A percentile compares a stretch with the other conserved stretches of the same genome.
Evolutionary conservation across 2,113 vertebrate species (phyloP).

Genomic region (Psilopsiagon aymara): DNA sequence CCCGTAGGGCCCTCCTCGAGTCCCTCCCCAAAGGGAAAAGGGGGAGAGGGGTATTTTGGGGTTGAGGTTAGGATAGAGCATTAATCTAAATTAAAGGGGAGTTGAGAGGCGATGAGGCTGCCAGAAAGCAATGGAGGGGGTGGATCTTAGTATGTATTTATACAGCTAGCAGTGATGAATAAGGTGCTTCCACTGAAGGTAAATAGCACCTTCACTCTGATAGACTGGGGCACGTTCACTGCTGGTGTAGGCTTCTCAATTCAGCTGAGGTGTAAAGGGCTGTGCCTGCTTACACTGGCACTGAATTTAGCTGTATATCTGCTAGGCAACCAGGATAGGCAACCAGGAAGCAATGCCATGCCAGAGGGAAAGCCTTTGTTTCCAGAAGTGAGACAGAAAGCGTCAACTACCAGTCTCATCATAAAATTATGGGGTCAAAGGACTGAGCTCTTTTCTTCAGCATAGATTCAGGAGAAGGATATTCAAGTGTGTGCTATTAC

Average conservation of each 20-base stretch:
- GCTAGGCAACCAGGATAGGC: not conserved
- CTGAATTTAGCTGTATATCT: not conserved
- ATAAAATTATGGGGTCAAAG: not conserved
- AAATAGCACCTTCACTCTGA: not conserved
- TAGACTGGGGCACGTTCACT: not conserved
- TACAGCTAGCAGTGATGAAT: accelerated
- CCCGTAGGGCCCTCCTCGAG: not conserved
- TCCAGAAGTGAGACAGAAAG: not conserved
- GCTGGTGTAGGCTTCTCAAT: not conserved
- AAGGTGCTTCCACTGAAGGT: not conserved
- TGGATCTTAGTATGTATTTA: not conserved
- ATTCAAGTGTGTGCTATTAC: not conserved
- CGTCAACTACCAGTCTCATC: not conserved
- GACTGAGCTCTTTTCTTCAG: not conserved
- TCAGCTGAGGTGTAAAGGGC: not conserved
- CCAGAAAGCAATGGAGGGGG: not conserved
- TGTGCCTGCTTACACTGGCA: not conserved
- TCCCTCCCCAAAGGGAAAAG: too few relatives aligned
- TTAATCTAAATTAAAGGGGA: not conserved
- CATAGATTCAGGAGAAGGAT: not conserved
- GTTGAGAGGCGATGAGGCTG: accelerated
- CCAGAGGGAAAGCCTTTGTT: not conserved
- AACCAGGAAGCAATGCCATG: not conserved
- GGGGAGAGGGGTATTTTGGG: not conserved
- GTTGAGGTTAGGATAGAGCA: not conserved